Conservation (phyloP, 2,888 invertebrate species). For the Cheilosia grossa region DNA sequence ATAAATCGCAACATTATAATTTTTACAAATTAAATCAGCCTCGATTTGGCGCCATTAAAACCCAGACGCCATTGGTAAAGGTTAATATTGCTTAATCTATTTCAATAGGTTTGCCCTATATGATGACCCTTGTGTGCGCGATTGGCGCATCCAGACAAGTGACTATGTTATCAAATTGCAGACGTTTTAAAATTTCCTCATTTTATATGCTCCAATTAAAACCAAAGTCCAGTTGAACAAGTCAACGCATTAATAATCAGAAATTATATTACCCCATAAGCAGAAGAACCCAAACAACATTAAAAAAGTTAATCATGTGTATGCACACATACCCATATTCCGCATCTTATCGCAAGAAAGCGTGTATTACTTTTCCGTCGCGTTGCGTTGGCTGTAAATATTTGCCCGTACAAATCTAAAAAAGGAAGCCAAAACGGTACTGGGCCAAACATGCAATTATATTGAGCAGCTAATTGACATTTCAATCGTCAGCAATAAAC, state of each 20-base stretch:
- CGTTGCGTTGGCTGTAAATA: not conserved
- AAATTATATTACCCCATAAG: not conserved
- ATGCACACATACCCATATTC: not conserved
- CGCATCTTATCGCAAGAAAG: not conserved
- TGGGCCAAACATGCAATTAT: not conserved
- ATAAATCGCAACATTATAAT: not conserved
- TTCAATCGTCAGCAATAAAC: not conserved
- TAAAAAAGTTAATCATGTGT: not conserved
- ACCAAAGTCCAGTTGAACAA: not conserved
- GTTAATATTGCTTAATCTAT: not conserved
- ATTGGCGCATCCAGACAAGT: not conserved
- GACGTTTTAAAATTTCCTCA: not conserved
- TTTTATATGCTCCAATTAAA: not conserved
- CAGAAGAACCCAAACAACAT: conserved; percentile 25
- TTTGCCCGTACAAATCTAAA: not conserved
- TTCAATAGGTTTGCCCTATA: not conserved
- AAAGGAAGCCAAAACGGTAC: not conserved
- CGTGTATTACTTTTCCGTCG: too few relatives aligned
- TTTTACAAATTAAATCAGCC: not conserved
- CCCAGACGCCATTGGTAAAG: not conserved
- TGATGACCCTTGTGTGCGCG: not conserved
- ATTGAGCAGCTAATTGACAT: conserved; percentile 13
- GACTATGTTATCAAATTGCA: conserved; percentile 14
- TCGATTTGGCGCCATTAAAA: not conserved
- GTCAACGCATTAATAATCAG: not conserved